These are phyloP conservation scores for Heptranchias perlo DNA, from an alignment of 2,113 vertebrate genomes.

Conservation along the genomic window DNA sequence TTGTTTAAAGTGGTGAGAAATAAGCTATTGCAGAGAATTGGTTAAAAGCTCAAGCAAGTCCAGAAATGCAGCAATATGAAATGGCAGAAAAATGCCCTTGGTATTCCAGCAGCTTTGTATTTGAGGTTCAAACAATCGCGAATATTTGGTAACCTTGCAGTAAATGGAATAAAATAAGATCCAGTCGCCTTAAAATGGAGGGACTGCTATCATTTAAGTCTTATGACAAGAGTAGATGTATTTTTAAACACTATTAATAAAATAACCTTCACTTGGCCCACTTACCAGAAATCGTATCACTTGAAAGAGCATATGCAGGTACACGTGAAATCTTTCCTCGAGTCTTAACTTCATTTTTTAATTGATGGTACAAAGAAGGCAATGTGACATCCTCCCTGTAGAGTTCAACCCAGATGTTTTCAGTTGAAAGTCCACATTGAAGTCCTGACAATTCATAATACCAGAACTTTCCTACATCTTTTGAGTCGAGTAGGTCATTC, in stretches of 20 bases:
- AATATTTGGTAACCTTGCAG: conserved; percentile 5
- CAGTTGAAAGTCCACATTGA: conserved; percentile 17
- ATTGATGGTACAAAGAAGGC: conserved; percentile 10
- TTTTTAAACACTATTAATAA: conserved; percentile 2
- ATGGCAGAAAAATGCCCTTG: not conserved
- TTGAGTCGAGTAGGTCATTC: not conserved
- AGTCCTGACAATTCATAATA: not conserved
- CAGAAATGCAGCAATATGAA: not conserved
- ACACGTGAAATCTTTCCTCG: not conserved
- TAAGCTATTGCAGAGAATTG: not conserved
- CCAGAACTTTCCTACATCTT: not conserved
- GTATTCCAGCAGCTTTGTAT: not conserved
- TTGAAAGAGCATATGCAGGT: not conserved
- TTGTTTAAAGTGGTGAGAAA: not conserved
- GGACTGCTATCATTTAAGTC: not conserved
- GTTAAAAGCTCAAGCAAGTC: not conserved
- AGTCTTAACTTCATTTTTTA: conserved; percentile 6
- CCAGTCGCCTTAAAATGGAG: not conserved
- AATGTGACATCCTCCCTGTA: not conserved
- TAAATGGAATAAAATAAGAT: conserved; percentile 15
- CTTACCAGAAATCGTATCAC: conserved; percentile 7
- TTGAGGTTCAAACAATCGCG: not conserved
- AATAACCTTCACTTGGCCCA: conserved; percentile 23
- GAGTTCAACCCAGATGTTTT: not conserved
- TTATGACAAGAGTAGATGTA: conserved; percentile 24